Evolutionary conservation across 2,113 vertebrate genomes (phyloP).

Genomic region (Scytalopus superciliaris): DNA sequence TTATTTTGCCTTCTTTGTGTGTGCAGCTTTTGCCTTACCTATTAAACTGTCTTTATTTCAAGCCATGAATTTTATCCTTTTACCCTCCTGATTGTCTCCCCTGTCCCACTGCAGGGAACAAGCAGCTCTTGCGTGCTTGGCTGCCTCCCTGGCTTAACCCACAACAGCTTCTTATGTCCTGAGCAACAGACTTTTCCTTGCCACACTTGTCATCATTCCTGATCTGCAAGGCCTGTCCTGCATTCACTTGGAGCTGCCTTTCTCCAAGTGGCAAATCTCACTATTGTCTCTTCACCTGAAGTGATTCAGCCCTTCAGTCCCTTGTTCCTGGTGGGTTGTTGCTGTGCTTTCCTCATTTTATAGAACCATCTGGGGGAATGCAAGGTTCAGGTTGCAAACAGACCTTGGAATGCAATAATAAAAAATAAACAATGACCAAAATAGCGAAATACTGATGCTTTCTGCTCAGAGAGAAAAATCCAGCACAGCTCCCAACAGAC

Average conservation of each 20-base stretch:
- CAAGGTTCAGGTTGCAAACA: not conserved
- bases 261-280: not conserved
- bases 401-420: not conserved
- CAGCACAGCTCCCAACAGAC: not conserved
- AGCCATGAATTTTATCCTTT: not conserved
- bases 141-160: not conserved
- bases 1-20: not conserved
- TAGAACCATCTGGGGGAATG: not conserved
- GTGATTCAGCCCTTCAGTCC: not conserved
- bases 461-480: not conserved
- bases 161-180: not conserved
- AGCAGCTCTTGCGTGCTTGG: not conserved
- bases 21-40: not conserved
- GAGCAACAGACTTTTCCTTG: not conserved
- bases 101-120: not conserved
- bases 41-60: not conserved
- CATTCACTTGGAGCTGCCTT: not conserved
- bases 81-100: not conserved
- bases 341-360: not conserved
- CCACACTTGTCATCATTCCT: not conserved
- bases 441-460: not conserved
- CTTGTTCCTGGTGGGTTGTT: not conserved
- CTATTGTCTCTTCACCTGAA: not conserved
- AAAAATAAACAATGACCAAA: not conserved
- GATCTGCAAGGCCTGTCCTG: not conserved